These are phyloP conservation scores for Augochlora pura DNA, from an alignment of 1,140 invertebrate genomes.

Conservation along the genomic window DNA sequence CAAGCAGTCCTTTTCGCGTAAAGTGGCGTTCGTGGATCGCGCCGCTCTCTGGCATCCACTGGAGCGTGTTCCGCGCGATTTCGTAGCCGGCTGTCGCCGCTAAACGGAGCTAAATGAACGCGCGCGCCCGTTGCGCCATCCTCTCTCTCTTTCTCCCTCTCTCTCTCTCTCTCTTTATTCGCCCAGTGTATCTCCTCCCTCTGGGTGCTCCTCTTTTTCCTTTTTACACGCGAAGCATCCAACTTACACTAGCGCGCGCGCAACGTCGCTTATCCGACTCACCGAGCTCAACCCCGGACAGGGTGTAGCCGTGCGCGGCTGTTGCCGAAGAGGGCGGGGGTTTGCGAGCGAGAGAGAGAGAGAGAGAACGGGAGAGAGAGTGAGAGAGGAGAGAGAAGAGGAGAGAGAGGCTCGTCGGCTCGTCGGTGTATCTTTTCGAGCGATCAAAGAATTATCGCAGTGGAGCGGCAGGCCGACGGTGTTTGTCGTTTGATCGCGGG, in stretches of 20 bases:
- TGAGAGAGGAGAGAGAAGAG: too few relatives aligned
- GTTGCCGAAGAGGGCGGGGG: constrained; percentile 8
- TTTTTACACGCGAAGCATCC: constrained; percentile 35
- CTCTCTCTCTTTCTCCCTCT: background rate
- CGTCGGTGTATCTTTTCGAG: constrained; percentile 70
- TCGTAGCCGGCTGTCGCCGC: constrained; percentile 5
- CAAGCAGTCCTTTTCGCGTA: constrained; percentile 10
- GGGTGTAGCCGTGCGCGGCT: background rate
- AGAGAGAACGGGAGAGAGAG: background rate
- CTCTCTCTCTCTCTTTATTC: too few relatives aligned
- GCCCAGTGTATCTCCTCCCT: background rate
- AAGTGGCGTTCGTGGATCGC: constrained; percentile 28
- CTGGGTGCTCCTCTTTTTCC: background rate
- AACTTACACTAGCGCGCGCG: constrained; percentile 42
- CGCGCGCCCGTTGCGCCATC: background rate
- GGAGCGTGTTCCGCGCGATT: constrained; percentile 33
- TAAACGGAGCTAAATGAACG: constrained; percentile 46
- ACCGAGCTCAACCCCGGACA: constrained; percentile 13
- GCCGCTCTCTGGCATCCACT: background rate
- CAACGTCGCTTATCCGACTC: constrained; percentile 41
- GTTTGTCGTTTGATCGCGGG: constrained; percentile 72
- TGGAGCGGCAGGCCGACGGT: constrained; percentile 59
- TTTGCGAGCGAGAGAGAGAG: background rate
- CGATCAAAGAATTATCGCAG: constrained; percentile 77
- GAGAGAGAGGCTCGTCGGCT: background rate